Percentiles rank a stretch among this genome's conserved stretches.
Conservation (phyloP, 2,888 invertebrate genomes). For the Ceramica pisi region DNA sequence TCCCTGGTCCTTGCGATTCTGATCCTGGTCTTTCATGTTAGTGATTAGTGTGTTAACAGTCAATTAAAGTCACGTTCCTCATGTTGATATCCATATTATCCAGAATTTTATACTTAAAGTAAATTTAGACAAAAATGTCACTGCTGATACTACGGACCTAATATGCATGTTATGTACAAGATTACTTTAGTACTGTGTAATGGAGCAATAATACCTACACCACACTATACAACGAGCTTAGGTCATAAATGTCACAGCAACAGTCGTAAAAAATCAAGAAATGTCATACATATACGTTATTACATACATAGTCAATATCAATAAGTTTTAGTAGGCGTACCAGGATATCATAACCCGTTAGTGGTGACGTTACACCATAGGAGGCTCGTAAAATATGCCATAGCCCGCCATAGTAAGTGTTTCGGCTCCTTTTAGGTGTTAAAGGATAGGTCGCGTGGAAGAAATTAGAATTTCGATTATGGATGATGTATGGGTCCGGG, state of each 20-base stretch:
- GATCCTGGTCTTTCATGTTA: no score
- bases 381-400: conserved; percentile 34
- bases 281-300: conserved; percentile 31
- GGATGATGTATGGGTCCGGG: conserved; percentile 21
- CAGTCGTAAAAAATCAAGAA: conserved; percentile 57
- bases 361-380: conserved; percentile 20
- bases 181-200: conserved; percentile 10
- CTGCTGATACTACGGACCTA: not conserved
- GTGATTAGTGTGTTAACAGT: no score
- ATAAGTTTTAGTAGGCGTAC: conserved; percentile 49
- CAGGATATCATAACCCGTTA: conserved; percentile 28
- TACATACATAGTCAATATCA: conserved; percentile 50
- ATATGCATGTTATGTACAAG: conserved; percentile 13
- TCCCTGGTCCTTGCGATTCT: no score
- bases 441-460: conserved; percentile 22
- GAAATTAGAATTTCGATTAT: conserved; percentile 42
- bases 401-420: not conserved
- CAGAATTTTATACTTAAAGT: no score
- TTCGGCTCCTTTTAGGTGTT: conserved; percentile 8
- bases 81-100: no score
- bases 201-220: conserved; percentile 28
- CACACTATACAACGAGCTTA: conserved; percentile 6
- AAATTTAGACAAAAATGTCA: not conserved
- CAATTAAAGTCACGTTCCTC: no score
- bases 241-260: conserved; percentile 50